These are phyloP conservation scores for Oikopleura albicans DNA, from an alignment of 23 tunicate genomes.

Conservation along the genomic window DNA sequence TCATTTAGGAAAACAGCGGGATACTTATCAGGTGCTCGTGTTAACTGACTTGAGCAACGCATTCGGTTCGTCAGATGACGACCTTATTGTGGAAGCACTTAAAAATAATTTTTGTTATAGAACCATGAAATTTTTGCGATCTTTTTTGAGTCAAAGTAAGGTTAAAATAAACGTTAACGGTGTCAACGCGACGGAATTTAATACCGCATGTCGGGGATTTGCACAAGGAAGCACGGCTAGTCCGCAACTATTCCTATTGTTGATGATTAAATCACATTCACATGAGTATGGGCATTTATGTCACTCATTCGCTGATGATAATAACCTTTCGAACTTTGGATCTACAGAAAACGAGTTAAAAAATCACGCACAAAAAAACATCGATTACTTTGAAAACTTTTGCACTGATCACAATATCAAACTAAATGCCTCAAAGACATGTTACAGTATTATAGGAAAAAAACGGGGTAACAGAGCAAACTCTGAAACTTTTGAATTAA, in stretches of 20 bases:
- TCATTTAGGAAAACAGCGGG: not conserved
- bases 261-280: not conserved
- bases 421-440: not conserved
- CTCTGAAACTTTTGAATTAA: not conserved
- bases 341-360: not conserved
- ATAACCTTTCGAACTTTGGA: not conserved
- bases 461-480: not conserved
- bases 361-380: not conserved
- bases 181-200: not conserved
- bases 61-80: not conserved
- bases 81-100: not conserved
- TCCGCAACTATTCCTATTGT: not conserved
- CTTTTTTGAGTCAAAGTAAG: not conserved
- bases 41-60: not conserved
- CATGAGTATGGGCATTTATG: not conserved
- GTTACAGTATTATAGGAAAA: not conserved
- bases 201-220: not conserved
- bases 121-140: not conserved
- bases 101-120: not conserved
- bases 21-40: not conserved
- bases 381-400: not conserved
- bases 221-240: not conserved
- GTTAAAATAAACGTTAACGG: not conserved
- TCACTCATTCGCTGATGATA: not conserved
- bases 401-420: not conserved